Evolutionary conservation across 2,888 invertebrate genomes (phyloP).

Genomic region (Ferrisia virgata): DNA sequence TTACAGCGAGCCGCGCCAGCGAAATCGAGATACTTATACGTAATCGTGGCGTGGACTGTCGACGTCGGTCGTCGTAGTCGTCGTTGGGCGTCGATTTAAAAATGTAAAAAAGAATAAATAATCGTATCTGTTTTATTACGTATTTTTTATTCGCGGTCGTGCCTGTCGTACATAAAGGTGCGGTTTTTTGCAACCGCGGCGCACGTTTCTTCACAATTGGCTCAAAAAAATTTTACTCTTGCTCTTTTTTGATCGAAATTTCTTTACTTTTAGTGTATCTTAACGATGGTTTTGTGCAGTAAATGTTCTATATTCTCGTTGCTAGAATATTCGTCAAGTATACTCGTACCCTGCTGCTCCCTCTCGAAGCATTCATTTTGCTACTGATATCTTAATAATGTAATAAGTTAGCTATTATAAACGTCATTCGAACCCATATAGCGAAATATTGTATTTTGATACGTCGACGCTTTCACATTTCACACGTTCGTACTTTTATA

Average conservation of each 20-base stretch:
- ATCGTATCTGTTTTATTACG: constrained; percentile 1
- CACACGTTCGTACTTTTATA: too few species aligned
- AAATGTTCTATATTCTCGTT: too few species aligned
- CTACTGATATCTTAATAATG: background rate
- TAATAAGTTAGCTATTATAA: background rate
- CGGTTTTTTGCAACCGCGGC: background rate
- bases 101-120: background rate
- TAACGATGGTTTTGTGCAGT: too few species aligned
- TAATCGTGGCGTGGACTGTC: background rate
- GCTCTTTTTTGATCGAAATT: too few species aligned
- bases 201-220: background rate
- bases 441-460: background rate
- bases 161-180: too few species aligned
- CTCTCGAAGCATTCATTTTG: too few species aligned
- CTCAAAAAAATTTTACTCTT: background rate
- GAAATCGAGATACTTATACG: background rate
- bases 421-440: background rate
- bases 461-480: background rate
- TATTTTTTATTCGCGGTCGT: background rate
- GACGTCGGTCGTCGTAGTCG: background rate
- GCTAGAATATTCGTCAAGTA: too few species aligned
- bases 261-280: too few species aligned
- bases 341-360: too few species aligned
- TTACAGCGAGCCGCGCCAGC: background rate
- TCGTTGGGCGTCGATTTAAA: too few species aligned